These are phyloP conservation scores for Colletes collaris DNA, from an alignment of 2,888 invertebrate genomes.

Conservation along the genomic window DNA sequence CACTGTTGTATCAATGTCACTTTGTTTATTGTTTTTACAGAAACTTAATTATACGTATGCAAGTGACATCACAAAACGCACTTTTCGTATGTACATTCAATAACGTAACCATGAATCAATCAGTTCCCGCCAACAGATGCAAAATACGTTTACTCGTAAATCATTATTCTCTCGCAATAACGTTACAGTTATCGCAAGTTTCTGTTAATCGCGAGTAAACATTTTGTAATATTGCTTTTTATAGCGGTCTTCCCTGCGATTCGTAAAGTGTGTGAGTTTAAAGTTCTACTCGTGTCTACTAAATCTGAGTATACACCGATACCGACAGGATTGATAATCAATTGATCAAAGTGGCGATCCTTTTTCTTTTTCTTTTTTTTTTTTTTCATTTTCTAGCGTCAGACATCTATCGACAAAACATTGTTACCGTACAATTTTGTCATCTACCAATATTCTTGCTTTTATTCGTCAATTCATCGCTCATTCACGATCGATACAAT, in stretches of 20 bases:
- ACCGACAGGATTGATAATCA: conserved; percentile 41
- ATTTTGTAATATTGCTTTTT: conserved; percentile 40
- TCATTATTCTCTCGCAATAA: conserved; percentile 12
- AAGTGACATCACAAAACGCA: conserved; percentile 30
- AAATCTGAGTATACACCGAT: conserved; percentile 45
- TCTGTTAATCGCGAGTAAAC: conserved; percentile 9
- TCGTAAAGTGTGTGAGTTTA: conserved; percentile 27
- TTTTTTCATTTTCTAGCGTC: background rate
- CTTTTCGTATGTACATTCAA: conserved; percentile 19
- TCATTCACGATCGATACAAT: conserved; percentile 23
- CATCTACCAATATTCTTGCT: background rate
- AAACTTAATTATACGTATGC: too few species aligned
- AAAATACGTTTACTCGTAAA: conserved; percentile 1
- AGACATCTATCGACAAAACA: conserved; percentile 32
- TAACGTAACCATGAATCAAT: conserved; percentile 18
- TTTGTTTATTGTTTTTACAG: too few species aligned
- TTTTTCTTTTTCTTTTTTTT: background rate
- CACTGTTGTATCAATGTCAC: too few species aligned
- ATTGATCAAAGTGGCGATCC: conserved; percentile 18
- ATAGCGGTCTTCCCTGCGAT: conserved; percentile 51
- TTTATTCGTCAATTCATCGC: conserved; percentile 22
- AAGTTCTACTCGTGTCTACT: conserved; percentile 52
- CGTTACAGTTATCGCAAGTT: background rate
- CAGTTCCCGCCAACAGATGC: conserved; percentile 12
- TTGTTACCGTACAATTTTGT: conserved; percentile 11